Base-by-base conservation (phyloP, 2,888 invertebrate species). In the Aproaerema taeniolella region DNA sequence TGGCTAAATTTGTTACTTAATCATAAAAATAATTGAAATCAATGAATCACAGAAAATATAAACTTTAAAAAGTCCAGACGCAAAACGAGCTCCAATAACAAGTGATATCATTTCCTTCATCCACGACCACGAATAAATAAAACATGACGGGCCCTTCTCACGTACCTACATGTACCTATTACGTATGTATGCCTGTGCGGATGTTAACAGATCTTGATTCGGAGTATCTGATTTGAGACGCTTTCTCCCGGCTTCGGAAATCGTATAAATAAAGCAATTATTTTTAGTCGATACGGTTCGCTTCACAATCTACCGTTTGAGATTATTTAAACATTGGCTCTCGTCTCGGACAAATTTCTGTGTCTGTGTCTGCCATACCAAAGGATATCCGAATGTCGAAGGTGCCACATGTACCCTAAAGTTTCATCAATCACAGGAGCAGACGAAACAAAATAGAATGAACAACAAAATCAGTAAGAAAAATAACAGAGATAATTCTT, bases 131-230 rank as follows among this genome's bases (percentile, higher is more conserved):
- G 70, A 76, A 86, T 86, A 86, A 85, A 86, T 86, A 86, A 86
- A 85, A 86, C 86, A 86, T 86, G 85, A 82, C 71, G 82, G 69
- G 78, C 82, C 81, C 80, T 83, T 82, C 81, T 80, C 82, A 79
- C 80, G 74, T 77, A 75, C 73, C 64, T 57, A 58, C 58, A 60
- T 62, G 62, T 67, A 71, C 68, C 59, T 62, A 63, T 63, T 64
- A 54, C 66, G 65, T 62, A 67, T 65, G 65, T 64, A 67, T 65
- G 66, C 69, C 66, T 63, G 67, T 71, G 69, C 69, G 72, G 69
- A 77, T 78, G 80, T 73, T 77, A 78, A 75, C 80, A 74, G 73
- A 80, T 79, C 77, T 75, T 66, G 76, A 77, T 76, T 74, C 66
- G 52, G 52, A 57, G 69, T 65, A 70, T 75, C 75, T 73, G 80